Percentiles rank a stretch among this genome's conserved stretches.
These are phyloP conservation scores for Pelmatolapia mariae DNA, from an alignment of 2,113 vertebrate species.

Conservation along the genomic window DNA sequence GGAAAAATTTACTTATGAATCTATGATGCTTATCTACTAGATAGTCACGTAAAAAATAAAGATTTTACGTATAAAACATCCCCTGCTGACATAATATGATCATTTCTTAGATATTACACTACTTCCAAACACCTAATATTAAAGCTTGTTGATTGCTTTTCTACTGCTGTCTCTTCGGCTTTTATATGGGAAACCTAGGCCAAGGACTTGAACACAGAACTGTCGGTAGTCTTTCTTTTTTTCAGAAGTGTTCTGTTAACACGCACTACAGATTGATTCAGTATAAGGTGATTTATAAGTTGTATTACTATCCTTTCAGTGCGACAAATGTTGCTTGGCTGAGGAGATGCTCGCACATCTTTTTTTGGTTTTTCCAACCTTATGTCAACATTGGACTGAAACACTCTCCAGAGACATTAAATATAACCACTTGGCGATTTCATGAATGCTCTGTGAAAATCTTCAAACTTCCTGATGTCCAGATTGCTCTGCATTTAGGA, in stretches of 20 bases:
- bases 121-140: background rate
- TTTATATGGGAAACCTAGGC: background rate
- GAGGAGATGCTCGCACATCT: background rate
- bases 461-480: background rate
- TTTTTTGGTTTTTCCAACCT: background rate
- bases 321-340: background rate
- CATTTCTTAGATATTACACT: background rate
- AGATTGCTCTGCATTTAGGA: background rate
- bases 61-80: background rate
- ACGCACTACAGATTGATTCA: background rate
- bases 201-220: background rate
- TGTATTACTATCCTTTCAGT: background rate
- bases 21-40: background rate
- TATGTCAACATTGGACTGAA: background rate
- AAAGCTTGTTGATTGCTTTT: background rate
- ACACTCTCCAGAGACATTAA: background rate
- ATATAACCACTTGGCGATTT: background rate
- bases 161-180: background rate
- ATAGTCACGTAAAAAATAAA: background rate
- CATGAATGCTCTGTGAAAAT: background rate
- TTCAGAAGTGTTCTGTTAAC: background rate
- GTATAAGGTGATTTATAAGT: background rate
- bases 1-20: background rate
- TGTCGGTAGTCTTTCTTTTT: background rate
- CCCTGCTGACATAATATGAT: background rate